These are phyloP conservation scores for Chloebia gouldiae DNA, from an alignment of 2,113 vertebrate genomes.

Conservation along the genomic window DNA sequence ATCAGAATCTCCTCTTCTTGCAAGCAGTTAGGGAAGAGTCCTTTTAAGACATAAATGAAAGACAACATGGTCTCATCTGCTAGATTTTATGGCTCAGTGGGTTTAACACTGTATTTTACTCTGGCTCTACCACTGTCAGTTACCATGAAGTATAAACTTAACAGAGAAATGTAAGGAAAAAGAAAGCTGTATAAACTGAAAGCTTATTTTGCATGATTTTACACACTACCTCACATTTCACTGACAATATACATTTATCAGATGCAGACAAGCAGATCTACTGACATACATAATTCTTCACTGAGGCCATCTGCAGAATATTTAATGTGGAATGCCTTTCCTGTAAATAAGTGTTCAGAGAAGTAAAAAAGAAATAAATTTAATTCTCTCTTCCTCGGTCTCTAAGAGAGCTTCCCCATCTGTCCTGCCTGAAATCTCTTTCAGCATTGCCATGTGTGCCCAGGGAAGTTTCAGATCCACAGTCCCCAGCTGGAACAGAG, in stretches of 20 bases:
- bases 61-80: background rate
- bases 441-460: background rate
- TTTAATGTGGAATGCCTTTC: background rate
- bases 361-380: background rate
- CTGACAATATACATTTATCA: conserved; percentile 28
- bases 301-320: background rate
- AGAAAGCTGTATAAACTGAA: background rate
- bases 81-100: background rate
- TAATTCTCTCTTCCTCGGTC: background rate
- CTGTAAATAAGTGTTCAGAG: conserved; percentile 8
- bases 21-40: background rate
- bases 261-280: conserved; percentile 43
- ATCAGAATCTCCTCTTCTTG: background rate
- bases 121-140: background rate
- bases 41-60: background rate
- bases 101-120: background rate
- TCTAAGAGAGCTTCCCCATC: background rate
- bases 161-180: background rate
- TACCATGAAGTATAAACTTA: background rate
- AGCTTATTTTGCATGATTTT: conserved; percentile 21
- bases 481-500: background rate
- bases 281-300: conserved; percentile 2
- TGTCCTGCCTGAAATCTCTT: conserved; percentile 24
- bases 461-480: background rate
- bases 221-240: background rate